Percentiles rank a stretch among this genome's conserved stretches.
phyloP scores from a whole-genome alignment of 2,888 invertebrate species.

The Masnerella sp. region DNA sequence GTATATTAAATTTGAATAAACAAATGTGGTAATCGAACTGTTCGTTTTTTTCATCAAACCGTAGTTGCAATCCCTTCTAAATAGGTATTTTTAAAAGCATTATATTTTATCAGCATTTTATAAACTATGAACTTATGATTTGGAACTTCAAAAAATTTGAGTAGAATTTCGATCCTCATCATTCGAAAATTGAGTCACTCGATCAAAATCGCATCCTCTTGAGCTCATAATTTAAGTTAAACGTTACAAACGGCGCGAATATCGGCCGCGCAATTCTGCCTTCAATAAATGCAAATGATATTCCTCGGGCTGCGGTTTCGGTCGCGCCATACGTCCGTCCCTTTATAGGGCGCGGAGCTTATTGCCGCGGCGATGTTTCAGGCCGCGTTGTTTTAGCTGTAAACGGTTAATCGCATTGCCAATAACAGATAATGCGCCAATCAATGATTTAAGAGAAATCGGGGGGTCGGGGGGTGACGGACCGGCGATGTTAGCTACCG shows the following conservation, averaged over 20 bases:
- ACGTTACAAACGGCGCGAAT: slow-evolving; percentile 51
- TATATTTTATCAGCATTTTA: no score
- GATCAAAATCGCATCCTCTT: slow-evolving; percentile 39
- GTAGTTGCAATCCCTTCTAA: no score
- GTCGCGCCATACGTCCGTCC: slow-evolving; percentile 40
- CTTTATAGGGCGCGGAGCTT: slow-evolving; percentile 46
- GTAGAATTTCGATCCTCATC: no score
- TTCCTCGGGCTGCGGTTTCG: slow-evolving; percentile 17
- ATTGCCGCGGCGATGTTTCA: slow-evolving; percentile 26
- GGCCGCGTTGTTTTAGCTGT: slow-evolving; percentile 68
- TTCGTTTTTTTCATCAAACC: no score
- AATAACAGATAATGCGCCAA: slow-evolving; percentile 78
- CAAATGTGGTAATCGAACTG: no score
- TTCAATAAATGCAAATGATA: slow-evolving; percentile 58
- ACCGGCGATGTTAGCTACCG: slow-evolving; percentile 68
- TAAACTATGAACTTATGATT: no score
- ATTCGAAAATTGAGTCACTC: no score
- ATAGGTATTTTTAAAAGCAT: no score
- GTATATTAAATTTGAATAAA: no score
- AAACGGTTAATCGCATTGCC: slow-evolving; percentile 77
- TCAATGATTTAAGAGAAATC: slow-evolving; percentile 72
- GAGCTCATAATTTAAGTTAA: slow-evolving; percentile 40
- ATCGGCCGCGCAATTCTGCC: slow-evolving; percentile 55
- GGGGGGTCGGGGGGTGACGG: slow-evolving; percentile 30
- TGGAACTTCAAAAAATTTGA: no score